Evolutionary conservation across 2,113 vertebrate species (phyloP).

Genomic region (Takifugu flavidus): DNA sequence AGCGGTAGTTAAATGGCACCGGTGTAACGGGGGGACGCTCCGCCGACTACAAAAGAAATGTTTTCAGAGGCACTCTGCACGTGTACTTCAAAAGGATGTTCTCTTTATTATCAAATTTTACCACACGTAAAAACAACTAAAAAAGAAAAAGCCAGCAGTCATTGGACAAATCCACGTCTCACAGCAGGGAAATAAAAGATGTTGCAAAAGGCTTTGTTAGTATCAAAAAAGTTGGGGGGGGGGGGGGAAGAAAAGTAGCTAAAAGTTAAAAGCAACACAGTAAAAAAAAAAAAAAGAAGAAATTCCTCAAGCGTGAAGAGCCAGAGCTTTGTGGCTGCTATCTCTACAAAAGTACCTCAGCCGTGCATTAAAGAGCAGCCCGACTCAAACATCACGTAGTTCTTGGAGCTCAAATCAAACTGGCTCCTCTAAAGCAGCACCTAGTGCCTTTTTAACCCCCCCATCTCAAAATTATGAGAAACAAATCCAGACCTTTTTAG

Average conservation of each 20-base stretch:
- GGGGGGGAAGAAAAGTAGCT: constrained; percentile 43
- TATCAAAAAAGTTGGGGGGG: constrained; percentile 14
- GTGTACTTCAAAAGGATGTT: constrained; percentile 35
- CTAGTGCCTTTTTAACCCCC: constrained; percentile 36
- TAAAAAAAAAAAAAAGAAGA: constrained; percentile 45
- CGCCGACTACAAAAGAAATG: constrained; percentile 3
- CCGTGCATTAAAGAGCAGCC: constrained; percentile 21
- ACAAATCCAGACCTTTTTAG: constrained; percentile 51
- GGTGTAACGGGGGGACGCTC: too few relatives aligned
- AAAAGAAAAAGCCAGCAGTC: constrained; percentile 23
- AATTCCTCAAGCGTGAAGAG: neutral
- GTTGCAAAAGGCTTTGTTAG: constrained; percentile 40
- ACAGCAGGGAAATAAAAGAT: constrained; percentile 36
- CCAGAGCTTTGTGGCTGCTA: neutral
- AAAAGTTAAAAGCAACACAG: constrained; percentile 73
- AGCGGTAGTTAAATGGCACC: constrained; percentile 1
- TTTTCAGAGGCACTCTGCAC: constrained; percentile 21
- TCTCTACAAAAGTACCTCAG: constrained; percentile 35
- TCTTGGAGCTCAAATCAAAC: constrained; percentile 30
- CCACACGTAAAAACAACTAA: constrained; percentile 15
- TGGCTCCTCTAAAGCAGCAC: constrained; percentile 39
- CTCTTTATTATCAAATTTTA: constrained; percentile 55
- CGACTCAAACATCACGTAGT: constrained; percentile 20
- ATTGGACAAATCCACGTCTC: constrained; percentile 42
- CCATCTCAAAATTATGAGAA: constrained; percentile 56